Evolutionary conservation across 2,888 invertebrate species (phyloP), one percentile per base, ranked within the genome.

Genomic region (Lasioglossum marginatum): DNA sequence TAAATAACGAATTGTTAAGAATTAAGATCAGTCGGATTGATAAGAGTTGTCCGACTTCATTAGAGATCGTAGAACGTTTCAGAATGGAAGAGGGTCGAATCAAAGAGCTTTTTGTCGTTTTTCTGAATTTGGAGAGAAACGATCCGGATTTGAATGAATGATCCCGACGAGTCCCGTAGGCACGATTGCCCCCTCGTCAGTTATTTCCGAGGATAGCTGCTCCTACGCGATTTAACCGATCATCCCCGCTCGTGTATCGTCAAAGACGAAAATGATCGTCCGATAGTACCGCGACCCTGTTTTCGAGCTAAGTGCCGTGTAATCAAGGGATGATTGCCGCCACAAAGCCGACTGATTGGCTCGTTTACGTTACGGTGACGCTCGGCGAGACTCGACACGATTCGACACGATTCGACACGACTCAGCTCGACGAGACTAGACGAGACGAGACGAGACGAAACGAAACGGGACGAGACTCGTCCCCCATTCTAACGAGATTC

Each of bases 321-420:
- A 94, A 94, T 94, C 92, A 94, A 93, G 91, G 86, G 91, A 90
- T 91, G 92, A 94, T 94, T 93, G 92, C 89, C 84, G 87, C 48
- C 82, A 93, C 93, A 95, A 94, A 94, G 93, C 90, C 77, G 79
- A 88, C 91, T 94, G 94, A 95, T 95, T 94, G 94, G 93, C 93
- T 93, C 93, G 93, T 92, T 94, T 94, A 93, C 92, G 89, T 88
- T 86, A 87, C 88, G 88, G 88, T 91, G 91, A 92, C 89, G 85
- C 85, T 81, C 85, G 85, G 78, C 84, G 85, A 76, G 68, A 66
- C 81, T 63, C 78, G 68, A 48, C 37, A 63, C 40, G 68, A 70
- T 4, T 12, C n/a, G n/a, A 52, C 52, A 23, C 52, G 66, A 63
- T 77, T 52, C 78, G 60, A 48, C 27, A 63, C 60, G 60, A 63